Evolutionary conservation across 2,797 vertebrate species (phyloP).

Genomic region (Gila robusta): DNA sequence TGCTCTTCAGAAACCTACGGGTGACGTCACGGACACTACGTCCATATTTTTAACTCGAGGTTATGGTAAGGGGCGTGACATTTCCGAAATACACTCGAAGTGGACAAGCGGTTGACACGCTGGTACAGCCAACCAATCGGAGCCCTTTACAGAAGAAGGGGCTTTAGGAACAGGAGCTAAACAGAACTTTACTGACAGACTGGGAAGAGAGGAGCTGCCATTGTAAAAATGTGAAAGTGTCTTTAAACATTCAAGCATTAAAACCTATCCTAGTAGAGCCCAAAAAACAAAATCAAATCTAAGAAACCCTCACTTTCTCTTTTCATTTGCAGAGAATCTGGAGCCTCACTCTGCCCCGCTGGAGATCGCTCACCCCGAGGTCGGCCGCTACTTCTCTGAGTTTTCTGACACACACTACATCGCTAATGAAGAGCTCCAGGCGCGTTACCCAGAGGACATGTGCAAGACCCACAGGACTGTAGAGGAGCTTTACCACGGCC

Average conservation of each 20-base stretch:
- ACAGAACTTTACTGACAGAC: not conserved
- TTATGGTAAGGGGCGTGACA: not conserved
- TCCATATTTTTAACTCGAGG: too few species aligned
- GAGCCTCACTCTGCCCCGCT: constrained; percentile 88
- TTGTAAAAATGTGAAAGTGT: not conserved
- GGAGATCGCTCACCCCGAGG: constrained; percentile 93
- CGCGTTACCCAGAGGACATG: constrained; percentile 90
- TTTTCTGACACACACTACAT: constrained; percentile 87
- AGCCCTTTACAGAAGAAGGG: not conserved
- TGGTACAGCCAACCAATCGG: not conserved
- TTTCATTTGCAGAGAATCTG: constrained; percentile 86
- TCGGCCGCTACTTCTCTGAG: constrained; percentile 94
- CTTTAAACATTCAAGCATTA: not conserved
- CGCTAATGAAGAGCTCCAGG: constrained; percentile 90
- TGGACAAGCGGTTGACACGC: not conserved
- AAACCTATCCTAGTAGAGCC: not conserved
- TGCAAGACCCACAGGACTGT: constrained; percentile 81
- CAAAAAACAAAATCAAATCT: not conserved
- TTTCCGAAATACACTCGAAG: not conserved
- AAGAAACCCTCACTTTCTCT: not conserved
- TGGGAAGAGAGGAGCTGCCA: not conserved
- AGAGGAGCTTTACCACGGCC: constrained; percentile 85
- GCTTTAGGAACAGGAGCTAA: not conserved
- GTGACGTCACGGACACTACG: too few species aligned
- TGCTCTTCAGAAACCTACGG: too few species aligned